Conservation (phyloP, 1,140 invertebrate species). For the Drosophila erecta region DNA sequence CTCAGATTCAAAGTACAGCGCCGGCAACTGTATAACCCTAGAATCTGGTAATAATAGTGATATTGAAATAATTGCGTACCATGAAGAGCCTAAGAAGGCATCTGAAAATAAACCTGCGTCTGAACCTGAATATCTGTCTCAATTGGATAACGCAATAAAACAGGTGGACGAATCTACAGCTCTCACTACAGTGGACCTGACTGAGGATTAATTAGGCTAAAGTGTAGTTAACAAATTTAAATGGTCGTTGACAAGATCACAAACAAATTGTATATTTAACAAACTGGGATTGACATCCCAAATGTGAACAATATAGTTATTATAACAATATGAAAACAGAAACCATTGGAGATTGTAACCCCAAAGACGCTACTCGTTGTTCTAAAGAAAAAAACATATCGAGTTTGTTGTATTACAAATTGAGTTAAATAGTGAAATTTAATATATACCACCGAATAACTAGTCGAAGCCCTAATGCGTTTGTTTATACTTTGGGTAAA, state of each 20-base stretch:
- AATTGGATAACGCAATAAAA: not conserved
- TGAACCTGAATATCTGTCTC: not conserved
- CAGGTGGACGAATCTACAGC: not conserved
- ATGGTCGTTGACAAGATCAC: not conserved
- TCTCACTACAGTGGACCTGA: conserved; percentile 56
- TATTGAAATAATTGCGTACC: conserved; percentile 56
- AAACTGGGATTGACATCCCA: not conserved
- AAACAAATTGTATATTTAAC: not conserved
- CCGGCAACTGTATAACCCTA: conserved; percentile 41
- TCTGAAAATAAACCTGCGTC: not conserved
- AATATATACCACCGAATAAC: no score
- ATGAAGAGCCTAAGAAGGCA: conserved; percentile 1
- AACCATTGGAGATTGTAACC: no score
- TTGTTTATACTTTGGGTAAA: no score
- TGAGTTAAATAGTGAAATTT: no score
- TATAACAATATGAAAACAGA: no score
- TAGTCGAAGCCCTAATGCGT: no score
- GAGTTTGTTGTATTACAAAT: no score
- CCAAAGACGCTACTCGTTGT: no score
- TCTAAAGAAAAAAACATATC: no score
- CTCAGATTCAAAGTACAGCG: not conserved
- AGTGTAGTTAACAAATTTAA: not conserved
- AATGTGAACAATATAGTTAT: no score
- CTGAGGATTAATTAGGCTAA: conserved; percentile 42
- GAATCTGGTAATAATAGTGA: conserved; percentile 42